A percentile compares a stretch with the other conserved stretches of the same genome.
Evolutionary conservation across 2,888 invertebrate species (phyloP).

Genomic region (Catocala nupta): DNA sequence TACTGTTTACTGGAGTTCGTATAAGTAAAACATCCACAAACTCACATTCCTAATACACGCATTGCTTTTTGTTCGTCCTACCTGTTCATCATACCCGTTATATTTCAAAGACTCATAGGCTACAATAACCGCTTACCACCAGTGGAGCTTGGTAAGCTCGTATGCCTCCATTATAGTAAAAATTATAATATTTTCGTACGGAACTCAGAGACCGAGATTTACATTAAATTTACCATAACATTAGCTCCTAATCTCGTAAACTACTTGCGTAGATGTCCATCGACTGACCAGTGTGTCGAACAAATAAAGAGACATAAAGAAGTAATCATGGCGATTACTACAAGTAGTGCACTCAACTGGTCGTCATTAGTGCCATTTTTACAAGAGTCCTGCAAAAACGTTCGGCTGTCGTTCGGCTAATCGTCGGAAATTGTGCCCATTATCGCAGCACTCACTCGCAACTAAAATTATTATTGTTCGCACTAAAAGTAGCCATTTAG

Average conservation of each 20-base stretch:
- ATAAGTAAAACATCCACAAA: no score
- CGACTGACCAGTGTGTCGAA: constrained; percentile 19
- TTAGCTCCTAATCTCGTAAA: constrained; percentile 7
- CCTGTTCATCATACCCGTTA: no score
- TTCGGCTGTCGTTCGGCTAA: constrained; percentile 75
- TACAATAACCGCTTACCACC: no score
- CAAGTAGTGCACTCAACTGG: constrained; percentile 65
- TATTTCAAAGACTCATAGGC: no score
- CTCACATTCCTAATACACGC: no score
- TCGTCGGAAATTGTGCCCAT: constrained; percentile 86
- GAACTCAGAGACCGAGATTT: no score
- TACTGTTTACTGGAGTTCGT: no score
- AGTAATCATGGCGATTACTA: constrained; percentile 54
- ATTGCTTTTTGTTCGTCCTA: no score
- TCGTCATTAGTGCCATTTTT: constrained; percentile 78
- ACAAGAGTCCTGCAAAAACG: constrained; percentile 78
- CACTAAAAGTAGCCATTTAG: constrained; percentile 84
- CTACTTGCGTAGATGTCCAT: constrained; percentile 5
- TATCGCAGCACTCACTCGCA: constrained; percentile 81
- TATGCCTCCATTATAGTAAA: no score
- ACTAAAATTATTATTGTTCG: constrained; percentile 87
- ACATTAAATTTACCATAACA: no score
- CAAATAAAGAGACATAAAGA: constrained; percentile 41
- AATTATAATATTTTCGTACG: no score
- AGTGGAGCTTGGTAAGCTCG: no score